Evolutionary conservation across 2,888 invertebrate species (phyloP), one percentile per base, ranked within the genome.

Genomic region (Dasysyrphus albostriatus): DNA sequence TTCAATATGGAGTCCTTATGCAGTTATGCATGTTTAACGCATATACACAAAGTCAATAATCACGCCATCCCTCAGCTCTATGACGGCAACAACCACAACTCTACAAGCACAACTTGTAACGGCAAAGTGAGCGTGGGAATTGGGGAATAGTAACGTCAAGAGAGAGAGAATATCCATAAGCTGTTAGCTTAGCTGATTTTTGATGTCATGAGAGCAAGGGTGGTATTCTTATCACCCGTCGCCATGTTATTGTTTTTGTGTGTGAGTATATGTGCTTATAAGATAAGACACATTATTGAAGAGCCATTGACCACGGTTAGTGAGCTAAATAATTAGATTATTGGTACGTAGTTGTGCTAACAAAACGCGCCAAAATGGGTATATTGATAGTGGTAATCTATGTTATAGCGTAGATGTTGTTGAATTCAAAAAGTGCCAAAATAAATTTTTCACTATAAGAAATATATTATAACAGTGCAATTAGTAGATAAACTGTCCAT

Each of bases 291-390:
- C 24, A 24, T 67, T 47, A 70, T 58, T 63, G 56, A 58, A 49
- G 65, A 67, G 84, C 80, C 84, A 84, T 84, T 84, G 84, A 81
- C 84, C 84, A 80, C 56, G 44, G 61, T 65, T 29, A 29, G 42
- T 75, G 44, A 47, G 63, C 79, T 58, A 56, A 58, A 65, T 69
- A 54, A 69, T 69, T 54, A 19, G 78, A 74, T 79, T 61, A 61
- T 19, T 5, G 34, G 3, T 37, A 59, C 12, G 24, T 42, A 61
- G 39, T 51, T 24, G 39, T 24, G 69, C 24, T n/a, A 49, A 42
- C 39, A 42, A 56, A 54, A 47, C 56, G 67, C 79, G 78, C 39
- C 44, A 79, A 79, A 74, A 72, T 63, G 34, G 54, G 9, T 42
- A 69, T 54, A 34, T 10, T 59, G 16, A 29, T 16, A 47, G 47